phyloP scores from a whole-genome alignment of 2,888 invertebrate species.

The Aphidoletes aphidimyza region DNA sequence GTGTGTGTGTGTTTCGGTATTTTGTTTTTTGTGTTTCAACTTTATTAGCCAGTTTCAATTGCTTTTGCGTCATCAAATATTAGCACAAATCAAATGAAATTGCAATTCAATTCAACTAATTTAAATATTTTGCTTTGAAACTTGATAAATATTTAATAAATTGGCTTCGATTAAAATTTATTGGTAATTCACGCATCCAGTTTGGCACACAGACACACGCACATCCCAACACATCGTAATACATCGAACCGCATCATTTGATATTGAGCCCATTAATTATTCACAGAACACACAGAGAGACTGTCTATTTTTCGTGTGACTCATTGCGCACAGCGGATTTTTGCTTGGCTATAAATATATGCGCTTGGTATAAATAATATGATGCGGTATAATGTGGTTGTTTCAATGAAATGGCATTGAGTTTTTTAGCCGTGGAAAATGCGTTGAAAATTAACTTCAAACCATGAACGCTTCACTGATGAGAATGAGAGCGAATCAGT shows the following conservation, averaged over 20 bases:
- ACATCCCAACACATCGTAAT: background rate
- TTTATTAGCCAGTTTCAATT: no score
- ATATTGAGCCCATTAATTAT: conserved; percentile 41
- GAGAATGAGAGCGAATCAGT: conserved; percentile 44
- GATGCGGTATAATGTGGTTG: background rate
- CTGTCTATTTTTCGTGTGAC: background rate
- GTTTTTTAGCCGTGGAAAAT: background rate
- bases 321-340: background rate
- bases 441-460: conserved; percentile 16
- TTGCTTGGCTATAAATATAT: background rate
- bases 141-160: conserved; percentile 20
- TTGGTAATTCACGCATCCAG: background rate
- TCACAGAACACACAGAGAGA: background rate
- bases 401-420: background rate
- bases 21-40: no score
- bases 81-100: background rate
- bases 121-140: background rate
- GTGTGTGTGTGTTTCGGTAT: no score
- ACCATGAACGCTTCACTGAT: conserved; percentile 16
- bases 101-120: conserved; percentile 10
- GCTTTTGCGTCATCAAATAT: background rate
- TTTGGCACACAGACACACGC: no score
- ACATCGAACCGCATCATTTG: conserved; percentile 18
- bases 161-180: background rate
- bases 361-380: background rate